A percentile compares a stretch with the other conserved stretches of the same genome.
Evolutionary conservation across 1,140 invertebrate species (phyloP).

Genomic region (Dryas iulia): DNA sequence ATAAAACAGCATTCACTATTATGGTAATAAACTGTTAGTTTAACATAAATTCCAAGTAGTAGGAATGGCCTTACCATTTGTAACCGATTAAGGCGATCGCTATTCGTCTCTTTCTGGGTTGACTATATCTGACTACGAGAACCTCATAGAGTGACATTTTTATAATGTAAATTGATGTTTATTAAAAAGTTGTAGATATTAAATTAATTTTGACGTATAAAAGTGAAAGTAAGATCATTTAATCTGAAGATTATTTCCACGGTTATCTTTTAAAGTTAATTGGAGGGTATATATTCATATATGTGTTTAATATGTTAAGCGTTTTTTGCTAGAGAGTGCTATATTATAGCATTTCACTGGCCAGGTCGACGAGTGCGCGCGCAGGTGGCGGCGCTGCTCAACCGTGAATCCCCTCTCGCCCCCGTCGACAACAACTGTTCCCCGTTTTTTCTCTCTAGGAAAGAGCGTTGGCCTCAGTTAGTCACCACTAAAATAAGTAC

Average conservation of each 20-base stretch:
- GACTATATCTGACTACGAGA: slow-evolving; percentile 16
- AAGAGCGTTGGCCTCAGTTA: slow-evolving; percentile 59
- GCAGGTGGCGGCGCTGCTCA: slow-evolving; percentile 71
- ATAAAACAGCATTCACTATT: slow-evolving; percentile 33
- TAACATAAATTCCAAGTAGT: slow-evolving; percentile 31
- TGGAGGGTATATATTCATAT: neutral
- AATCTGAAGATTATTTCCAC: neutral
- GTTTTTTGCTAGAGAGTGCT: slow-evolving; percentile 11
- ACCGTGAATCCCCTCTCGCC: slow-evolving; percentile 63
- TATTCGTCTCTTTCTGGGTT: slow-evolving; percentile 29
- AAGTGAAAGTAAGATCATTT: neutral
- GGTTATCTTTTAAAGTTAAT: neutral
- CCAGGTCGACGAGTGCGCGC: slow-evolving; percentile 24
- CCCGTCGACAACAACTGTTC: slow-evolving; percentile 64
- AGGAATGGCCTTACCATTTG: slow-evolving; percentile 32
- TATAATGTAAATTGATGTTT: neutral
- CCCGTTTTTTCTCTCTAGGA: slow-evolving; percentile 58
- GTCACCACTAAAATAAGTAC: slow-evolving; percentile 12
- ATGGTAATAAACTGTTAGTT: slow-evolving; percentile 31
- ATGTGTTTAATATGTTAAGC: neutral
- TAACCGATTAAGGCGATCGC: slow-evolving; percentile 25
- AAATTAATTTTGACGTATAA: neutral
- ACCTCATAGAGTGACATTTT: neutral
- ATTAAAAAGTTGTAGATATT: neutral
- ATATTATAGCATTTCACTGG: slow-evolving; percentile 15